Conservation (phyloP, 1,140 invertebrate species). For the Zaprionus lachaisei region DNA sequence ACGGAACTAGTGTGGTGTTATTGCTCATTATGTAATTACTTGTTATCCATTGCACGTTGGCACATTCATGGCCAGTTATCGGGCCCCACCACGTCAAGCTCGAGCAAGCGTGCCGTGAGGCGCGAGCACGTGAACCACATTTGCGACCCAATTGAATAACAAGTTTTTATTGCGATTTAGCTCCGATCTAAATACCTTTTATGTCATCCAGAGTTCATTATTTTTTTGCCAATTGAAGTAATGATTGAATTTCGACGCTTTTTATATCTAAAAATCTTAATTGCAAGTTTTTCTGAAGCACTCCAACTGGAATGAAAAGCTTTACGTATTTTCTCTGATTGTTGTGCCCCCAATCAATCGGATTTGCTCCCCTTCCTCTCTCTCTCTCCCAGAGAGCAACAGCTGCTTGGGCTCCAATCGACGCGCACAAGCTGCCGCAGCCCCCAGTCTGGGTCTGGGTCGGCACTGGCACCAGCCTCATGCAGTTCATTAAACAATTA, state of each 20-base stretch:
- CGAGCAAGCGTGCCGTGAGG: not conserved
- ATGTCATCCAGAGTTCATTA: not conserved
- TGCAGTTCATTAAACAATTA: slow-evolving; percentile 69
- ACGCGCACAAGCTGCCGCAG: slow-evolving; percentile 27
- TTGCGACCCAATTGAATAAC: slow-evolving; percentile 1
- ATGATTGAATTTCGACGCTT: not conserved
- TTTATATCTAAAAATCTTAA: not conserved
- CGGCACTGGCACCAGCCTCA: slow-evolving; percentile 7
- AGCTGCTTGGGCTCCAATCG: slow-evolving; percentile 30
- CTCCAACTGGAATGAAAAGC: not conserved
- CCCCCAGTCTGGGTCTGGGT: not conserved
- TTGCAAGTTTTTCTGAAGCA: not conserved
- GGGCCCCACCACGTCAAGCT: slow-evolving; percentile 1
- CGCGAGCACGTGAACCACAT: slow-evolving; percentile 5
- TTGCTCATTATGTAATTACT: slow-evolving; percentile 24
- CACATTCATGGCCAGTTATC: not conserved
- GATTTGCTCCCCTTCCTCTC: not conserved
- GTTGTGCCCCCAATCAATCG: not conserved
- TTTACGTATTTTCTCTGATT: not conserved
- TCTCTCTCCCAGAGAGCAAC: not conserved
- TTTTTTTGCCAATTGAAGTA: not conserved
- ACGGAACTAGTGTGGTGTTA: not conserved
- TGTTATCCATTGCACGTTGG: not conserved
- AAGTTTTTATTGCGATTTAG: not conserved
- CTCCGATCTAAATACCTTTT: not conserved